phyloP scores from a whole-genome alignment of 2,888 invertebrate species.

The Heliconius charithonia region DNA sequence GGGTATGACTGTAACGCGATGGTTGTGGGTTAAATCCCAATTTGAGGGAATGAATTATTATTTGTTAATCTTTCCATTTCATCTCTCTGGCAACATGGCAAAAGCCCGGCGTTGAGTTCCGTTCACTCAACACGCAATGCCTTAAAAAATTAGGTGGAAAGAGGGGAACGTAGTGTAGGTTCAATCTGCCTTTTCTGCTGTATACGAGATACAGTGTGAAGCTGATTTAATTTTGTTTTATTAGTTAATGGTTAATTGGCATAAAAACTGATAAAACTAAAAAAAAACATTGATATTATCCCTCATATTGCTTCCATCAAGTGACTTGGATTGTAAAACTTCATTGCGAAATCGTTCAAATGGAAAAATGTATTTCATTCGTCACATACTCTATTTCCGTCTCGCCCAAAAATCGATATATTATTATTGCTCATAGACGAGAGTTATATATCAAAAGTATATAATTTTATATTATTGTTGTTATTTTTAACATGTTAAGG shows the following conservation, averaged over 20 bases:
- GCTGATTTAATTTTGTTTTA: too few species aligned
- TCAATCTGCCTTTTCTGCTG: not conserved
- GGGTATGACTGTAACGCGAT: too few species aligned
- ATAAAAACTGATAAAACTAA: not conserved
- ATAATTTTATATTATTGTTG: not conserved
- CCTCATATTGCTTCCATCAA: not conserved
- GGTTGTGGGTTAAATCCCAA: too few species aligned
- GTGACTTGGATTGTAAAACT: not conserved
- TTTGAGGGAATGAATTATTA: too few species aligned
- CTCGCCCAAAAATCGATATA: not conserved
- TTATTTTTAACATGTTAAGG: too few species aligned
- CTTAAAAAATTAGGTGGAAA: not conserved
- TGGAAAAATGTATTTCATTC: conserved; percentile 3
- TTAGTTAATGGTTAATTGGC: too few species aligned
- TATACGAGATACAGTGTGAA: not conserved
- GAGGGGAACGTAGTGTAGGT: not conserved
- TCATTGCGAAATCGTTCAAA: not conserved
- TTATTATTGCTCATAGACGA: not conserved
- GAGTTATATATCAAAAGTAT: not conserved
- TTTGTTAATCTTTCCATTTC: too few species aligned
- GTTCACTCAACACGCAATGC: not conserved
- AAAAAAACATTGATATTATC: not conserved
- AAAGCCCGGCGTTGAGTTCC: not conserved
- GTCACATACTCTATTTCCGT: not conserved
- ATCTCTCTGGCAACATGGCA: too few species aligned